Base-by-base conservation (phyloP, 2,888 invertebrate species). In the Hemaris fuciformis region DNA sequence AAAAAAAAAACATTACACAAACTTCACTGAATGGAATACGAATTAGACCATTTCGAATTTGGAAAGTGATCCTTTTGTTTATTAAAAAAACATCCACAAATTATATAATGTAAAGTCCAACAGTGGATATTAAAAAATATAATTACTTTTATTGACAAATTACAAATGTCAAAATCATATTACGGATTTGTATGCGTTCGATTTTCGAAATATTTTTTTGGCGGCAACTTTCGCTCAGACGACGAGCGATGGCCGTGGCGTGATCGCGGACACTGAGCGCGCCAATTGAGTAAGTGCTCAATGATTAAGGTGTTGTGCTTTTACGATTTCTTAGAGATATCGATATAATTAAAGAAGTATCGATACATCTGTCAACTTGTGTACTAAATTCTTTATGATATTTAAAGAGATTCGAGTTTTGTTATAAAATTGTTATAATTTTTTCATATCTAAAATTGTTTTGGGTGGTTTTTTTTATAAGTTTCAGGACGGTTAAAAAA, bases 171-270 rank as follows among this genome's bases (percentile, higher is more conserved):
- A 38, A 13, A 10, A n/a, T n/a, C 10, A n/a, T n/a, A 38, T n/a
- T n/a, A 38, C 38, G 65, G 61, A 75, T 72, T 75, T 63, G 77
- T 76, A 75, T 75, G 75, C 64, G 65, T 66, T 66, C 69, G 73
- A 65, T 45, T 22, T 57, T 57, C n/a, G 27, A 48, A 53, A 10
- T 43, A 10, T 46, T 57, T 64, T n/a, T 67, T 74, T 66, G 66
- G 60, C 61, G 65, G 61, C 61, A 65, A 71, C 68, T 71, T 74
- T 70, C 76, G 74, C 64, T n/a, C 38, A 34, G 42, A 70, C 68
- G 68, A 53, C 72, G 73, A 70, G 58, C 59, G 53, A 15, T 63
- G 42, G 63, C 69, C 71, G 67, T 70, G 68, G 63, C 62, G 70
- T 66, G 66, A 67, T 66, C 71, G 69, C 74, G 70, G 67, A 63